Evolutionary conservation across 2,113 vertebrate species (phyloP).

Genomic region (Tyrannus savana): DNA sequence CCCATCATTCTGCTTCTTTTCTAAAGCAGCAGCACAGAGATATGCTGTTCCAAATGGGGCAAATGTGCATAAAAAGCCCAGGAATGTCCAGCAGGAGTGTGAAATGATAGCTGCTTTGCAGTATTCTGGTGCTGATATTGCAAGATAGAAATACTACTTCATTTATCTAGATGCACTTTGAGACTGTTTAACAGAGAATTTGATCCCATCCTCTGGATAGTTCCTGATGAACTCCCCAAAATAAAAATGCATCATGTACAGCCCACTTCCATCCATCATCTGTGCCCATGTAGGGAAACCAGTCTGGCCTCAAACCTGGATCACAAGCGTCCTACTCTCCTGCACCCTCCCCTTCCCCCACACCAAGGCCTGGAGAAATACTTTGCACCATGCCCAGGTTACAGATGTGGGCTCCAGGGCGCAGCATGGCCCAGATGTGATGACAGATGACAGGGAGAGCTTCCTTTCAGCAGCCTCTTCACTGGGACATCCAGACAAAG

Average conservation of each 20-base stretch:
- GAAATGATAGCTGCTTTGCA: neutral
- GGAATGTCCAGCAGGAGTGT: neutral
- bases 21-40: neutral
- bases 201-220: neutral
- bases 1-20: neutral
- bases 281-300: neutral
- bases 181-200: neutral
- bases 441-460: neutral
- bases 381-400: neutral
- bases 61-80: neutral
- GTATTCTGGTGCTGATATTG: neutral
- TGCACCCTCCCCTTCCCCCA: no score
- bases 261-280: neutral
- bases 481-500: neutral
- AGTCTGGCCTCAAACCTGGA: neutral
- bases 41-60: rapidly evolving
- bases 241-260: neutral
- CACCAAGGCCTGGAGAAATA: neutral
- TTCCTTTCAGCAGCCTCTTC: neutral
- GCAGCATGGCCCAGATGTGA: neutral
- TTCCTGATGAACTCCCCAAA: neutral
- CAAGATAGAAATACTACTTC: neutral
- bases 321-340: neutral
- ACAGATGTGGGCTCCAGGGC: neutral
- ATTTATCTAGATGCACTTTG: neutral